Base-by-base conservation (phyloP, 2,888 invertebrate species). In the Formica aserva region DNA sequence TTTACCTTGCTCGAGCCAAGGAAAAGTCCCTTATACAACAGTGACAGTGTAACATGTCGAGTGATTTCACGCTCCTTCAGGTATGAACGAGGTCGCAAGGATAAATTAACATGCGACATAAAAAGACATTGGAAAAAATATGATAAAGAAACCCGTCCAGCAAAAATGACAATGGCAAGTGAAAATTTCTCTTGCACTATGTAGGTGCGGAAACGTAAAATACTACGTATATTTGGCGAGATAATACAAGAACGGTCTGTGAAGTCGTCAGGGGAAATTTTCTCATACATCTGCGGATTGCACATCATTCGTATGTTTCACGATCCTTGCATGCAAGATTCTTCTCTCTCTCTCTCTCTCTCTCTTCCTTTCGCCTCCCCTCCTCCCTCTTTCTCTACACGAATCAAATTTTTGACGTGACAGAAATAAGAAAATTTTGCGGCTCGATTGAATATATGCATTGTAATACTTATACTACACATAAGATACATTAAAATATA, bases 31-130 rank as follows among this genome's bases (percentile, higher is more conserved):
- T 84, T 78, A 60, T 86, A 82, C 85, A 90, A 88, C 85, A 83
- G 82, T 85, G 78, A 82, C 90, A 48, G 85, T 85, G 85, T 88
- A 78, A 71, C 85, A 84, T 82, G 74, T 84, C 87, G 89, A 90
- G 89, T 90, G 89, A 89, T 89, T 90, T 89, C 84, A 89, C 84
- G 86, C 85, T 87, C 84, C 85, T 83, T 83, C 90, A 82, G 63
- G 82, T 84, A 81, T 76, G 83, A 86, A 86, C 84, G 76, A 6
- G n/a, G 13, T 78, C 69, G 48, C 87, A 83, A 60, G 57, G 57
- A 88, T 89, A 89, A 89, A 90, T 88, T 90, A 90, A 88, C 82
- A 85, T 82, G 81, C 83, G 63, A 48, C 32, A 22, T 38, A 41
- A 65, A 76, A 65, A 41, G 55, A 62, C 48, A 55, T 57, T 60